A percentile compares a stretch with the other conserved stretches of the same genome.
phyloP scores from a whole-genome alignment of 2,797 vertebrate species.

The Enteromius afrohamiltoni region DNA sequence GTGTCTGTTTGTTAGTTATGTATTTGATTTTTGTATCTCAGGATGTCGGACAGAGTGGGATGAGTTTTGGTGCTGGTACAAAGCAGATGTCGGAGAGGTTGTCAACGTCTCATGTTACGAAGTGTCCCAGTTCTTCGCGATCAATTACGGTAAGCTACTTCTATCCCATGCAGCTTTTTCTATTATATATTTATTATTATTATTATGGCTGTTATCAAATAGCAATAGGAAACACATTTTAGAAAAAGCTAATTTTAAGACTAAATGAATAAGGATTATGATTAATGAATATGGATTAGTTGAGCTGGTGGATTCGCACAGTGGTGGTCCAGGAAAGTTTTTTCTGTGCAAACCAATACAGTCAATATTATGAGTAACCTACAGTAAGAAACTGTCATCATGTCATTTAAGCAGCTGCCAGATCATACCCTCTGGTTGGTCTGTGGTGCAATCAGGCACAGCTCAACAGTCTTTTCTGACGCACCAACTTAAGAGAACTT shows the following conservation, averaged over 20 bases:
- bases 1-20: not conserved
- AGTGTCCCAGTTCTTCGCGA: constrained; percentile 73
- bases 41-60: constrained; percentile 77
- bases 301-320: not conserved
- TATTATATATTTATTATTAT: not conserved
- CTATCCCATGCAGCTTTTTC: not conserved
- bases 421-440: constrained; percentile 17
- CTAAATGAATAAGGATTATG: not conserved
- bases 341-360: not conserved
- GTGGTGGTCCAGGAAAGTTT: not conserved
- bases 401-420: constrained; percentile 33
- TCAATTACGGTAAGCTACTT: constrained; percentile 71
- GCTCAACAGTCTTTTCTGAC: constrained; percentile 17
- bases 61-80: constrained; percentile 73
- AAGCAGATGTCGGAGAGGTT: constrained; percentile 73
- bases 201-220: not conserved
- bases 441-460: constrained; percentile 10
- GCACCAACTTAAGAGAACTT: too few species aligned
- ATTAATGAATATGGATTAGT: not conserved
- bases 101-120: constrained; percentile 74
- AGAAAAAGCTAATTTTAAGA: not conserved
- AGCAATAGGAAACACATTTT: not conserved
- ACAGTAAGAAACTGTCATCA: not conserved
- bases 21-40: constrained; percentile 50
- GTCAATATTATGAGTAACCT: not conserved